These are phyloP conservation scores for Acrossocheilus wenchowensis DNA, from an alignment of 2,797 vertebrate species.

Conservation along the genomic window DNA sequence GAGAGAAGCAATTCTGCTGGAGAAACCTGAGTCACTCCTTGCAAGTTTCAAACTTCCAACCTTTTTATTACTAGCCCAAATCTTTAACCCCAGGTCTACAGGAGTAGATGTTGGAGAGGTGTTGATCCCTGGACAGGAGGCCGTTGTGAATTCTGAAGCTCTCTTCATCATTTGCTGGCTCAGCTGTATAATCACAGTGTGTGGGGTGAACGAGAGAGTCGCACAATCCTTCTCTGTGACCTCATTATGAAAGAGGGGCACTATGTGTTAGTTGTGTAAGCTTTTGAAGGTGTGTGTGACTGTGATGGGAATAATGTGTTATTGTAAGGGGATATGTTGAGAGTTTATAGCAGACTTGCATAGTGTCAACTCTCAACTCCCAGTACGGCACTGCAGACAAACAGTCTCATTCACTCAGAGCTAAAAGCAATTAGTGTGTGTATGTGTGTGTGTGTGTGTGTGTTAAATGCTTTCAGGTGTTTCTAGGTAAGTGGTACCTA, in stretches of 20 bases:
- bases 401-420: conserved; percentile 64
- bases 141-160: conserved; percentile 5
- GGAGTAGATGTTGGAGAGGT: conserved; percentile 18
- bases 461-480: conserved; percentile 60
- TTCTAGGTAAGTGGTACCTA: conserved; percentile 43
- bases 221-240: conserved; percentile 45
- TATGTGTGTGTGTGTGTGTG: conserved; percentile 35
- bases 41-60: neutral
- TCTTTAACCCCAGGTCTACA: neutral
- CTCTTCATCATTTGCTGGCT: conserved; percentile 22
- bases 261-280: conserved; percentile 65
- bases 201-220: conserved; percentile 25
- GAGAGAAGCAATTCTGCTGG: neutral
- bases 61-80: neutral
- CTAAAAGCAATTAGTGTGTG: conserved; percentile 47
- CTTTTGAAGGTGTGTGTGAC: conserved; percentile 46
- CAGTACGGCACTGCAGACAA: conserved; percentile 68
- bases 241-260: conserved; percentile 42
- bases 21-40: neutral
- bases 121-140: neutral
- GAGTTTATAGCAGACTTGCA: conserved; percentile 68
- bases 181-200: conserved; percentile 36
- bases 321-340: conserved; percentile 70
- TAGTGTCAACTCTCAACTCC: conserved; percentile 59
- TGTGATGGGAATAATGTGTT: conserved; percentile 64